Evolutionary conservation across 2,888 invertebrate species (phyloP).

Genomic region (Hirudinaria manillensis): DNA sequence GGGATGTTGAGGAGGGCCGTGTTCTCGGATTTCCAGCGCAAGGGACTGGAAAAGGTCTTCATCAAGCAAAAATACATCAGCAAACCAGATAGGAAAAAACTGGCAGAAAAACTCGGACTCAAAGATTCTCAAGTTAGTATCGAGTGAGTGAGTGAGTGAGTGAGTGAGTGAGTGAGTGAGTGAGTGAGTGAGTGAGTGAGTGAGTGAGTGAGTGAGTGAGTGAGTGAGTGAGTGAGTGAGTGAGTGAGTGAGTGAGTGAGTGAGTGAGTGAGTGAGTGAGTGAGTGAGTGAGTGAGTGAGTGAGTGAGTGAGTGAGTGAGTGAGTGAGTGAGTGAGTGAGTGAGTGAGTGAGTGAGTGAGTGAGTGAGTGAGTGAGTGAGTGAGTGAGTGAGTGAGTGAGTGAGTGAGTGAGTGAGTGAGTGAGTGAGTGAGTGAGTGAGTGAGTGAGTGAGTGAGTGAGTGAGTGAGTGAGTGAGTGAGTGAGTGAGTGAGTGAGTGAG

Average conservation of each 20-base stretch:
- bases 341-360: neutral
- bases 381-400: slow-evolving; percentile 7
- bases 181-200: neutral
- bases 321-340: neutral
- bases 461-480: neutral
- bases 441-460: slow-evolving; percentile 7
- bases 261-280: slow-evolving; percentile 7
- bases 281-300: neutral
- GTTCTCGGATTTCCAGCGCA: slow-evolving; percentile 89
- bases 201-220: neutral
- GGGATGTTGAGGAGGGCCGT: slow-evolving; percentile 96
- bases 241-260: slow-evolving; percentile 19
- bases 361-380: slow-evolving; percentile 19
- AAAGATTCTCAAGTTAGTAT: slow-evolving; percentile 86
- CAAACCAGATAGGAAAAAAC: slow-evolving; percentile 92
- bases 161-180: slow-evolving; percentile 7
- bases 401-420: neutral
- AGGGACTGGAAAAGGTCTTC: slow-evolving; percentile 89
- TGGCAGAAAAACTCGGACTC: slow-evolving; percentile 88
- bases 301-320: too few species aligned
- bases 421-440: slow-evolving; percentile 19
- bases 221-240: too few species aligned
- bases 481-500: slow-evolving; percentile 19
- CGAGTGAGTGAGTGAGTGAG: slow-evolving; percentile 18
- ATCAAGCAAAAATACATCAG: slow-evolving; percentile 96